Evolutionary conservation across 2,888 invertebrate genomes (phyloP), one percentile per base, ranked within the genome.

Genomic region (Nemotelus nigrinus): DNA sequence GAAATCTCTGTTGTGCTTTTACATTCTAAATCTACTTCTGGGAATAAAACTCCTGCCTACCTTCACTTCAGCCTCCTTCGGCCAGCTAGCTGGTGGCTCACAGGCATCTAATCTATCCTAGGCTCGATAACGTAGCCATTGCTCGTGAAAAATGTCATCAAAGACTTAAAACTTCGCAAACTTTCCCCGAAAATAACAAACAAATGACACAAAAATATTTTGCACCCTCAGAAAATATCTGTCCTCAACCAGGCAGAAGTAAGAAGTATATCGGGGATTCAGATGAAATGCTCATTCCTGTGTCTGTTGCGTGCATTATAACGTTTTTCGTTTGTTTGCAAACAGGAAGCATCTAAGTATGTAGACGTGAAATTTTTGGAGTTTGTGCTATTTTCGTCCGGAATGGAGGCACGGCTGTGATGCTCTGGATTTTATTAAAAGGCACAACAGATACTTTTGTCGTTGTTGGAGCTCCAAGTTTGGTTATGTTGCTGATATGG

Each of bases 191-290:
- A 43, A 43, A 25, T 25, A 25, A 25, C 43, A 3, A 41, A 7
- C 7, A 43, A 41, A 63, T 41, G 63, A 4, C 39, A 41, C 41
- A 63, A 63, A 63, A 63, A 63, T 63, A 63, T 63, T 63, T 63
- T 4, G 63, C 10, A 63, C 39, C 4, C 43, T 63, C 63, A 0
- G 39, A 43, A 43, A 63, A 63, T 63, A 39, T 63, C 63, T 63
- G 63, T 3, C 63, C 63, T 63, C 43, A 41, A 25, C 41, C 39
- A 1, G n/a, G 3, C 43, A 41, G 63, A 4, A 63, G 63, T 6
- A 41, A 43, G 3, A 5, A 3, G 25, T 25, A 0, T 25, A 25
- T 25, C 25, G 25, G 25, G 25, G 25, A 25, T 25, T 25, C 25
- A 25, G 25, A 25, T 25, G 25, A 25, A 25, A 25, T 25, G 25